Base-by-base conservation (phyloP, 2,113 vertebrate genomes). In the Clupea harengus region DNA sequence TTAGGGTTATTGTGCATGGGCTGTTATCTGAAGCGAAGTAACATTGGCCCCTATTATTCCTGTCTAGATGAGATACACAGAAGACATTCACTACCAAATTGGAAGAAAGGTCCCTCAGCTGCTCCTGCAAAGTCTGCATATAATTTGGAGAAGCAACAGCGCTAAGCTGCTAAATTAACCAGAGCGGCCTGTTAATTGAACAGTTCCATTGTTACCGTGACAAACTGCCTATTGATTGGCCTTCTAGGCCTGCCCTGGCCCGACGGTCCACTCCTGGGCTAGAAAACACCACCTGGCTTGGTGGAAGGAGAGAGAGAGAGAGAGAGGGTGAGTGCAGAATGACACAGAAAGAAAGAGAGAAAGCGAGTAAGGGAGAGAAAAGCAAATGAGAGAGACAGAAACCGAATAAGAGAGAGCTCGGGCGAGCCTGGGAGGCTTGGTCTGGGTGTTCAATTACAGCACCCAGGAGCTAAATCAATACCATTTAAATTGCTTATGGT, bases 401-500 rank as follows among this genome's bases (percentile, higher is more conserved):
- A 50, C 11, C 2, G 60, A 49, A 44, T 54, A 52, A 82, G n/a
- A 82, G 54, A 57, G 50, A 28, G 82, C 18, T 84, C 75, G 46
- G 80, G 45, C 39, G 81, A 52, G 39, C 8, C 0, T 20, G 13
- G 50, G 82, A 86, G 78, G 85, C 83, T 88, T 83, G 87, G 90
- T 89, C 88, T 95, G 92, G 91, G 95, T 95, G 96, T 96, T 98
- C 97, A 97, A 97, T 98, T 97, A 97, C 96, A 97, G 95, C 95
- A 95, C 94, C 95, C 92, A 91, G 95, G 96, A 97, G 95, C 93
- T 92, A 95, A 96, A 98, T 99, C 97, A 96, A 99, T 99, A 98
- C 95, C 94, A 97, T 97, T 97, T 98, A 98, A 98, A 98, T 98
- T 97, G 97, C 95, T 97, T 96, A 97, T 98, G 97, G 96, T 98